Evolutionary conservation across 2,888 invertebrate species (phyloP).

Genomic region (Ophion ellenae): DNA sequence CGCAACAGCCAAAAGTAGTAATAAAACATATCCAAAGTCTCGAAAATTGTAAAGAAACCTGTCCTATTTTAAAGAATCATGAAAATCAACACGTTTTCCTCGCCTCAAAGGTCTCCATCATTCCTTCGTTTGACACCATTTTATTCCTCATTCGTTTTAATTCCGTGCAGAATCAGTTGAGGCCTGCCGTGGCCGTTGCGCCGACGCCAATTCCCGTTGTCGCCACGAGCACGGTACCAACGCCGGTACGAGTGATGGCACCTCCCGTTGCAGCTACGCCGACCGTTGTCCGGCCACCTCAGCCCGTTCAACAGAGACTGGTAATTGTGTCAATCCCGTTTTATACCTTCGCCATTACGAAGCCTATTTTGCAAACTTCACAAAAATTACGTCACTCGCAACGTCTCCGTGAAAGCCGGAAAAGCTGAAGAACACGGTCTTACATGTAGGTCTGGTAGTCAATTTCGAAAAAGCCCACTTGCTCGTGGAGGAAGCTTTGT

Average conservation of each 20-base stretch:
- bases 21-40: too few relatives aligned
- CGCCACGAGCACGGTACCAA: conserved; percentile 82
- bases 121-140: neutral
- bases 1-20: too few relatives aligned
- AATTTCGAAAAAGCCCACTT: too few relatives aligned
- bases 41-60: too few relatives aligned
- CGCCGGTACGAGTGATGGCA: conserved; percentile 88
- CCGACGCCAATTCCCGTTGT: conserved; percentile 75
- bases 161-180: conserved; percentile 84
- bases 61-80: too few relatives aligned
- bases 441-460: too few relatives aligned
- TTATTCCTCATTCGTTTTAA: conserved; percentile 5
- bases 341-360: neutral
- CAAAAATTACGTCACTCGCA: neutral
- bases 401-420: too few relatives aligned
- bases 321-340: conserved; percentile 75
- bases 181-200: conserved; percentile 84
- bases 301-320: conserved; percentile 86
- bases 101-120: neutral
- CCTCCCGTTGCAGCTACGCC: conserved; percentile 82
- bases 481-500: too few relatives aligned
- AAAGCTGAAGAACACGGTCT: too few relatives aligned
- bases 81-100: too few relatives aligned
- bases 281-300: conserved; percentile 84
- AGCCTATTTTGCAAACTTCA: neutral